Evolutionary conservation across 2,888 invertebrate species (phyloP), one percentile per base, ranked within the genome.

Genomic region (Caenorhabditis sinica): DNA sequence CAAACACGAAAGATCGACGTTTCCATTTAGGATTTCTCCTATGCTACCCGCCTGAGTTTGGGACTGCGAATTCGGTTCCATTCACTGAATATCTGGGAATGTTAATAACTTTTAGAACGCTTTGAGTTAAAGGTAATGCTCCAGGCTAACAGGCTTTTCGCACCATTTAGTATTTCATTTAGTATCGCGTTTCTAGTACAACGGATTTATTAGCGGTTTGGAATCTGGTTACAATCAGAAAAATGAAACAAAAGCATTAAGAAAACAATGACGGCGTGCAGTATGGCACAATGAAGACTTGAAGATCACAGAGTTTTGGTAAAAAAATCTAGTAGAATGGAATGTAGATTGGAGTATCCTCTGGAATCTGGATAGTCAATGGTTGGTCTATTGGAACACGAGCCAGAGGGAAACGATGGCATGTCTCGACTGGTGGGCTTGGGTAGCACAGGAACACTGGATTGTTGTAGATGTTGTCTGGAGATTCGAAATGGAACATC

Each of bases 361-460:
- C 53, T 9, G 71, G 69, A n/a, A 79, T 72, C n/a, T 56, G 28
- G 23, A 79, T 56, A n/a, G 56, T 30, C 1, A 79, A 53, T 8
- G 71, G 79, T 23, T 79, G 40, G 30, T 71, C 43, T 23, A 79
- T 23, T n/a, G 79, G 79, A 9, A 77, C 30, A 30, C 77, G 61
- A n/a, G 68, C 23, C 5, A 36, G 2, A 9, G 53, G 68, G 20
- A 53, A 49, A 6, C 36, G 36, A 23, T 53, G 15, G 8, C n/a
- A 23, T 13, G 28, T 28, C 15, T 28, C 28, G 56, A 56, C 20
- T 36, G 36, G 51, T 9, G 53, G 33, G 11, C 33, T 20, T 9
- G 36, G 51, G 15, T 20, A 33, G 23, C 25, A 53, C 6, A 53
- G 9, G 6, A 25, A 15, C 0, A 51, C 2, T 1, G n/a, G 17